Percentiles rank a stretch among this genome's conserved stretches.
phyloP scores from a whole-genome alignment of 2,888 invertebrate genomes.

The Chrysolina oricalcia region DNA sequence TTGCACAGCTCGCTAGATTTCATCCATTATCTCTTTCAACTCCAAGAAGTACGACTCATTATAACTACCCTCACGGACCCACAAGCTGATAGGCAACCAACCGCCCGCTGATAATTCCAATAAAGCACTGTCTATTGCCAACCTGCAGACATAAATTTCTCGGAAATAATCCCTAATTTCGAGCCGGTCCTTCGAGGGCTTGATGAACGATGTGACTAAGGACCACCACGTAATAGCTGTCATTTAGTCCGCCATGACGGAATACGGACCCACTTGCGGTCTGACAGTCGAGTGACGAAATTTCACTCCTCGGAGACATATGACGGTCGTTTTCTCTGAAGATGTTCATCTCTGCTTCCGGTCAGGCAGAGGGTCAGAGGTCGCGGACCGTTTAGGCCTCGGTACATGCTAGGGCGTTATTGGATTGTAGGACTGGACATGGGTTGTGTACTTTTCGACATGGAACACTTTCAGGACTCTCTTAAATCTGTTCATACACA shows the following conservation, averaged over 20 bases:
- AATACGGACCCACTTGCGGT: slow-evolving; percentile 55
- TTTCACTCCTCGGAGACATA: slow-evolving; percentile 47
- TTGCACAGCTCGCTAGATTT: no score
- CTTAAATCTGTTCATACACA: no score
- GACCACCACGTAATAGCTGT: slow-evolving; percentile 57
- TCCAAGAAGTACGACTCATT: no score
- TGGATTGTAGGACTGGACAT: neutral
- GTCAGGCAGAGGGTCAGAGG: slow-evolving; percentile 44
- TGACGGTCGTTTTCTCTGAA: slow-evolving; percentile 54
- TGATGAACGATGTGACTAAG: slow-evolving; percentile 55
- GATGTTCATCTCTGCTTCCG: slow-evolving; percentile 46
- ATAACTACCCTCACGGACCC: no score
- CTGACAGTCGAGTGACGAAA: slow-evolving; percentile 54
- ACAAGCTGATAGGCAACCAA: neutral
- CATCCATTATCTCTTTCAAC: no score
- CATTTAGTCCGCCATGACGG: slow-evolving; percentile 57
- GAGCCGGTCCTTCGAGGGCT: slow-evolving; percentile 37
- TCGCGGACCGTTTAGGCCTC: slow-evolving; percentile 43
- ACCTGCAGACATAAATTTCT: slow-evolving; percentile 35
- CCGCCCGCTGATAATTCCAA: slow-evolving; percentile 25
- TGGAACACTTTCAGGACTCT: no score
- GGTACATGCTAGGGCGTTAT: neutral
- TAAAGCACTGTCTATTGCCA: slow-evolving; percentile 27
- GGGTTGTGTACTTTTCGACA: no score
- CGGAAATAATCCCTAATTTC: slow-evolving; percentile 40